Evolutionary conservation across 2,888 invertebrate genomes (phyloP), one percentile per base, ranked within the genome.

Genomic region (Scaptomyza polygonia): DNA sequence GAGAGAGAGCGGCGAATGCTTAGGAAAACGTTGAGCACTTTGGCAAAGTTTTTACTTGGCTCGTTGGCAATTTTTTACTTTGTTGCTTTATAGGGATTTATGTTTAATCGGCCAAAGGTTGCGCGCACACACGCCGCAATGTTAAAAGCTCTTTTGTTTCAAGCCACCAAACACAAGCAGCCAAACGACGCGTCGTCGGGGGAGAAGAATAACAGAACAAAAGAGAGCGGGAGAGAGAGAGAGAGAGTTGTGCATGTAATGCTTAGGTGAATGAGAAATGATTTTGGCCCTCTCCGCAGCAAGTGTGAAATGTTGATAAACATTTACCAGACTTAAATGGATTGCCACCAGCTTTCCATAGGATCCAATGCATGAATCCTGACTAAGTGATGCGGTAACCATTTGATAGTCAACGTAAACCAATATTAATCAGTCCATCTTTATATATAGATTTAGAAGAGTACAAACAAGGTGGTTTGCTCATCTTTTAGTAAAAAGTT

Each of bases 51-150:
- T 82, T 79, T 84, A 75, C 86, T 83, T 79, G 86, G 82, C 80
- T 82, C 86, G 82, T 82, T 86, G 82, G 82, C 79, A 84, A 84
- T 84, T 84, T 82, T 79, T 84, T 86, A 84, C 86, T 76, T 86
- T 86, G 84, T 86, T 84, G 79, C 84, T 74, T 83, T 80, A 86
- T 82, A 74, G 82, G 84, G 82, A 85, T 85, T 85, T 86, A 86
- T 85, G 87, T 78, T 85, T 86, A 85, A 86, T 85, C 84, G 84
- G 87, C 73, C 80, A 85, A 85, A 85, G 85, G 84, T 85, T 86
- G 82, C 72, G 49, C 65, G 53, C 70, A 49, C 62, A 66, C 74
- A 67, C 72, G 65, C 72, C 67, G 58, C 55, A 52, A 62, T 71
- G 79, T 63, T 79, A 77, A 83, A 67, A 83, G 79, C 83, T 79